Evolutionary conservation across 2,797 vertebrate species (phyloP).

Genomic region (Pseudochirops corinnae): DNA sequence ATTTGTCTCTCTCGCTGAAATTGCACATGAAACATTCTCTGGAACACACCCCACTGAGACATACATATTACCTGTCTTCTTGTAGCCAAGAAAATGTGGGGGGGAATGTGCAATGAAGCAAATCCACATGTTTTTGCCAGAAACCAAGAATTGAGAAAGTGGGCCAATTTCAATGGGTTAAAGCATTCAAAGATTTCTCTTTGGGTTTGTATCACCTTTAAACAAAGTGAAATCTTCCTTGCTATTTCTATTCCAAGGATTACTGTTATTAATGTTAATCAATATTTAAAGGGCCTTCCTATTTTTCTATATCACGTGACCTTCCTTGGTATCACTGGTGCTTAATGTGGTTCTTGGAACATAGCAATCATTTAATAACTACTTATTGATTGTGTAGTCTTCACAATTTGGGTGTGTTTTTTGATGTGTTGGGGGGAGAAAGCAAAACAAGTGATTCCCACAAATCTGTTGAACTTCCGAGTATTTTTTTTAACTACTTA

Average conservation of each 20-base stretch:
- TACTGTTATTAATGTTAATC: slow-evolving; percentile 39
- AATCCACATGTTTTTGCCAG: slow-evolving; percentile 18
- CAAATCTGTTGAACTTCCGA: slow-evolving; percentile 18
- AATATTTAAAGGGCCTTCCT: slow-evolving; percentile 50
- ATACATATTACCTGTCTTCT: slow-evolving; percentile 72
- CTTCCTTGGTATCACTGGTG: background rate
- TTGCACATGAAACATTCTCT: slow-evolving; percentile 51
- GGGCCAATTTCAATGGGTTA: slow-evolving; percentile 39
- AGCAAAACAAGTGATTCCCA: background rate
- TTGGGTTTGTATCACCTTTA: slow-evolving; percentile 41
- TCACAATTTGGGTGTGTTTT: background rate
- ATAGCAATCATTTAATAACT: background rate
- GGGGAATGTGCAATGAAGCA: slow-evolving; percentile 65
- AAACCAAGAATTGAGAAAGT: slow-evolving; percentile 50
- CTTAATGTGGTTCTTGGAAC: background rate
- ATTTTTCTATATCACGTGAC: background rate
- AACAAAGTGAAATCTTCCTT: slow-evolving; percentile 47
- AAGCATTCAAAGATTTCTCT: slow-evolving; percentile 31
- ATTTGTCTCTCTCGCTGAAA: slow-evolving; percentile 80
- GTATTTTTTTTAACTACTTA: background rate
- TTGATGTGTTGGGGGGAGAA: background rate
- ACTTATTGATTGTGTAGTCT: slow-evolving; percentile 17
- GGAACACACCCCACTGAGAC: slow-evolving; percentile 74
- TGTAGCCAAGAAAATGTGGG: slow-evolving; percentile 56
- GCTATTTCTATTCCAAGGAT: slow-evolving; percentile 19